phyloP scores from a whole-genome alignment of 2,888 invertebrate genomes.

The Drosophila silvestris region DNA sequence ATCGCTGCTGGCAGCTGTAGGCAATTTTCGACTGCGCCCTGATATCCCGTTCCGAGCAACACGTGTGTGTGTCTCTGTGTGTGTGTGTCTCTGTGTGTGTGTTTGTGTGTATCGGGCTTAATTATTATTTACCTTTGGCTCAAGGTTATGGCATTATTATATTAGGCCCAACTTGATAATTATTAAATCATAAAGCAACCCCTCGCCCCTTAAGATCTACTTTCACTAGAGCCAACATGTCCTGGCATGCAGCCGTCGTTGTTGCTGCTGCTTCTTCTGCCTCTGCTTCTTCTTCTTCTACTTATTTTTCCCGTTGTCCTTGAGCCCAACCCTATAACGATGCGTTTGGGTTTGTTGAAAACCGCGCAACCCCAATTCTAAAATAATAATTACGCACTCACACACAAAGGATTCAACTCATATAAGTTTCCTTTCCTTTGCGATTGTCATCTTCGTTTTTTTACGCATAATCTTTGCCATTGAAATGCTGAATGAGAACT shows the following conservation, averaged over 20 bases:
- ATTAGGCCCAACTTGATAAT: slow-evolving; percentile 71
- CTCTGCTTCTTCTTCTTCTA: slow-evolving; percentile 2
- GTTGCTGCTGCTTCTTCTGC: slow-evolving; percentile 14
- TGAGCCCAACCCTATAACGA: slow-evolving; percentile 65
- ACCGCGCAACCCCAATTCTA: slow-evolving; percentile 65
- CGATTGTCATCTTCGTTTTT: slow-evolving; percentile 51
- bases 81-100: slow-evolving; percentile 26
- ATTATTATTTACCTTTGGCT: slow-evolving; percentile 76
- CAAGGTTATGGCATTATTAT: slow-evolving; percentile 76
- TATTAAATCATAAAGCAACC: slow-evolving; percentile 73
- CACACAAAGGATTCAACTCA: slow-evolving; percentile 5
- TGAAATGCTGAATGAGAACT: slow-evolving; percentile 52
- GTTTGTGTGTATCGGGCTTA: slow-evolving; percentile 45
- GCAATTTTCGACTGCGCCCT: slow-evolving; percentile 33
- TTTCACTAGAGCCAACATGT: slow-evolving; percentile 53
- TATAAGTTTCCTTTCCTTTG: slow-evolving; percentile 39
- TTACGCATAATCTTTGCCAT: slow-evolving; percentile 63
- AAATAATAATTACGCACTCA: slow-evolving; percentile 67
- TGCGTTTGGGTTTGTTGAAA: slow-evolving; percentile 36
- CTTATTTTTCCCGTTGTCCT: slow-evolving; percentile 53
- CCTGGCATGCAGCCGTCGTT: slow-evolving; percentile 59
- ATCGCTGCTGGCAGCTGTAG: slow-evolving; percentile 58
- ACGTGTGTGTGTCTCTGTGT: slow-evolving; percentile 51
- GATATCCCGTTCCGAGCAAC: slow-evolving; percentile 61
- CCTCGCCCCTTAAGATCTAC: slow-evolving; percentile 42